These are phyloP conservation scores for Phaetusa simplex DNA, from an alignment of 2,113 vertebrate genomes.

Conservation along the genomic window DNA sequence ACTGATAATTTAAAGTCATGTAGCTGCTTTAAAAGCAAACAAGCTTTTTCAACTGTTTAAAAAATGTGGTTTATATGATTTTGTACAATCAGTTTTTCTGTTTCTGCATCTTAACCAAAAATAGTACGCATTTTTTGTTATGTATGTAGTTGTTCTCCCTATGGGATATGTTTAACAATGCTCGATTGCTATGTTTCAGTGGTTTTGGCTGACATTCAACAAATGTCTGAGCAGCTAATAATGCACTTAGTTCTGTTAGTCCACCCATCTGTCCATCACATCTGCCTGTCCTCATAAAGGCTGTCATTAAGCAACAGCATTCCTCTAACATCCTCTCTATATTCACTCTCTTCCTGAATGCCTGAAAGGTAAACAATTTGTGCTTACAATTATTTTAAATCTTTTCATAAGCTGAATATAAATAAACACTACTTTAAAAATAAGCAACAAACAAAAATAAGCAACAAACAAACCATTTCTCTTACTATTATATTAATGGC, in stretches of 20 bases:
- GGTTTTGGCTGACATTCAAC: conserved; percentile 63
- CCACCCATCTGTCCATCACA: conserved; percentile 63
- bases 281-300: conserved; percentile 49
- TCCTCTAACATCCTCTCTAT: conserved; percentile 25
- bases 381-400: conserved; percentile 5
- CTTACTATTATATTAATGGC: background rate
- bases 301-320: conserved; percentile 41
- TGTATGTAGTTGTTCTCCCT: background rate
- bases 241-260: conserved; percentile 54
- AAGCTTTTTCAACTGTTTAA: background rate
- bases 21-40: background rate
- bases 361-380: conserved; percentile 38
- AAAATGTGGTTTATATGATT: background rate
- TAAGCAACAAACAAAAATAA: conserved; percentile 11
- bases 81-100: background rate
- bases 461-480: background rate
- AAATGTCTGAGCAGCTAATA: conserved; percentile 65
- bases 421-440: background rate
- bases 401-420: background rate
- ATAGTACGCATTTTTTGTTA: background rate
- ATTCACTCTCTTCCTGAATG: background rate
- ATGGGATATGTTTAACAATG: conserved; percentile 49
- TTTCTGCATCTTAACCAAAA: background rate
- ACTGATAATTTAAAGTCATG: background rate
- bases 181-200: conserved; percentile 42